Percentiles rank a stretch among this genome's conserved stretches.
phyloP scores from a whole-genome alignment of 2,888 invertebrate species.

The Parascotia fuliginaria region DNA sequence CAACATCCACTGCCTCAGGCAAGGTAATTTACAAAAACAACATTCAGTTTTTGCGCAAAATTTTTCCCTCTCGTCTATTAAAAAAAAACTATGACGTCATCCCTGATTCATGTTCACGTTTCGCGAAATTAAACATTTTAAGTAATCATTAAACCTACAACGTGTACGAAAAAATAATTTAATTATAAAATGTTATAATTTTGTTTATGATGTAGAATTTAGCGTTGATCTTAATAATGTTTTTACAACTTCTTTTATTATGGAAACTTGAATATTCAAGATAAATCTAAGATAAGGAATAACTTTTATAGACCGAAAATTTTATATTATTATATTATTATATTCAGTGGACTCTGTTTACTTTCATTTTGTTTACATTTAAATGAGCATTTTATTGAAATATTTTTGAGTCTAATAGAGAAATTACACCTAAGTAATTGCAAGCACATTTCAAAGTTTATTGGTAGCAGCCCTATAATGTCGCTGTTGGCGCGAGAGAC shows the following conservation, averaged over 20 bases:
- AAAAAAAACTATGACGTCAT: slow-evolving; percentile 20
- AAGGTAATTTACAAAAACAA: slow-evolving; percentile 35
- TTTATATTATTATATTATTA: not conserved
- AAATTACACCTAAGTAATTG: too few species aligned
- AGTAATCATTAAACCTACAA: slow-evolving; percentile 24
- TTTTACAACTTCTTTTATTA: too few species aligned
- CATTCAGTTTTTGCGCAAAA: slow-evolving; percentile 17
- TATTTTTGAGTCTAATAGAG: too few species aligned
- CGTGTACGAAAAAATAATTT: not conserved
- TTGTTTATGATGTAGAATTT: not conserved
- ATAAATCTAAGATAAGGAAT: too few species aligned
- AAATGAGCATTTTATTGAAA: too few species aligned
- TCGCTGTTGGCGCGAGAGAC: slow-evolving; percentile 22
- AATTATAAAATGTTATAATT: not conserved
- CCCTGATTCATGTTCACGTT: slow-evolving; percentile 28
- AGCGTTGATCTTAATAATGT: not conserved
- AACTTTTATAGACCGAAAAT: too few species aligned
- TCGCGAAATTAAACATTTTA: slow-evolving; percentile 23
- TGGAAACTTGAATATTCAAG: too few species aligned
- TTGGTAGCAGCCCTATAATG: slow-evolving; percentile 22
- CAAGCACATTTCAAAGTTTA: not conserved
- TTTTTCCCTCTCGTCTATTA: slow-evolving; percentile 12
- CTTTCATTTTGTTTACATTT: not conserved
- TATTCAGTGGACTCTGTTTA: not conserved
- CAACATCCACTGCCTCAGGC: slow-evolving; percentile 26